Percentiles rank a stretch among this genome's conserved stretches.
These are phyloP conservation scores for Rhinella marina DNA, from an alignment of 2,797 vertebrate species.

Conservation along the genomic window DNA sequence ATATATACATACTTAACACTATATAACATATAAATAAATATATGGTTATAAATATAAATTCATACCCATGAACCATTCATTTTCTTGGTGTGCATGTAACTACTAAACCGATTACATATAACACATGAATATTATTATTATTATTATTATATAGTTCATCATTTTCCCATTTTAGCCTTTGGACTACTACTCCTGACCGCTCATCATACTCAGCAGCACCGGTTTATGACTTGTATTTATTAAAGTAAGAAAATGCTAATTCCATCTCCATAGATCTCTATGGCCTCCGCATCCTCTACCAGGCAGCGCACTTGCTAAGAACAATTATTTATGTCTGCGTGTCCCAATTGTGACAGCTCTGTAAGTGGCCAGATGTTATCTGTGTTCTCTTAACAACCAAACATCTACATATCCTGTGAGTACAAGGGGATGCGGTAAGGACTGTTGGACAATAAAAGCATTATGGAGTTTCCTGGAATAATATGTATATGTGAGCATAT, in stretches of 20 bases:
- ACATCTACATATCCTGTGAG: not conserved
- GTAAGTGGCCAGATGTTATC: conserved; percentile 20
- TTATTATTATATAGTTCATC: not conserved
- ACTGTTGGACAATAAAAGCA: not conserved
- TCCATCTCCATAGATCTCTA: not conserved
- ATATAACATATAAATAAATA: not conserved
- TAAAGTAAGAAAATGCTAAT: not conserved
- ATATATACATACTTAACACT: not conserved
- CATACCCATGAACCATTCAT: too few species aligned
- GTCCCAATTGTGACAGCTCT: not conserved
- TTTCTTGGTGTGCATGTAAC: not conserved
- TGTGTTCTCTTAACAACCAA: not conserved
- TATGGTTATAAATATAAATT: too few species aligned
- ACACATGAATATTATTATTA: not conserved
- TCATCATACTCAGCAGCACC: not conserved
- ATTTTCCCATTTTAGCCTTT: not conserved
- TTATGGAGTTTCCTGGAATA: not conserved
- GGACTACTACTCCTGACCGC: too few species aligned
- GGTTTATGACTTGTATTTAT: not conserved
- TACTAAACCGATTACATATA: not conserved
- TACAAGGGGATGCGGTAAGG: not conserved
- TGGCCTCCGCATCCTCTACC: too few species aligned
- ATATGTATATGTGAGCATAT: not conserved
- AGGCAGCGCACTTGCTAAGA: not conserved
- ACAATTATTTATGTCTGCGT: not conserved